Conservation (phyloP, 2,797 vertebrate genomes). For the Gephyroberyx darwinii region DNA sequence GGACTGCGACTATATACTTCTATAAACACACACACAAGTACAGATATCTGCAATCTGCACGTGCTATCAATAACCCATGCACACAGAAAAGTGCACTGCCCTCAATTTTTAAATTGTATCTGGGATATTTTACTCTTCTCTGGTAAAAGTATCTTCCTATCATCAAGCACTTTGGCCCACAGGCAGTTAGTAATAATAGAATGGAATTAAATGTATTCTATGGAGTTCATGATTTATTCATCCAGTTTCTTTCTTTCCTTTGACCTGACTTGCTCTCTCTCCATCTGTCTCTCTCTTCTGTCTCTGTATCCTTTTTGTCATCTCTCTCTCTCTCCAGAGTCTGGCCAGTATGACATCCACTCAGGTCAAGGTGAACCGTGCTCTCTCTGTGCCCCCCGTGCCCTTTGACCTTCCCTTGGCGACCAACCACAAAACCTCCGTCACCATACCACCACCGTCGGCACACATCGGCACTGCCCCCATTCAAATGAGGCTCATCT, state of each 20-base stretch:
- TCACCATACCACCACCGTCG: conserved; percentile 86
- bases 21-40: background rate
- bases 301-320: background rate
- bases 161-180: conserved; percentile 59
- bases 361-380: conserved; percentile 88
- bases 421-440: conserved; percentile 77
- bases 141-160: conserved; percentile 47
- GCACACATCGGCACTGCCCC: conserved; percentile 87
- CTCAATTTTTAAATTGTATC: conserved; percentile 49
- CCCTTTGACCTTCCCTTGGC: conserved; percentile 87
- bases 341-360: conserved; percentile 89
- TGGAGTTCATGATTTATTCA: conserved; percentile 70
- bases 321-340: conserved; percentile 75
- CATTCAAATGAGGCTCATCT: conserved; percentile 90
- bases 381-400: conserved; percentile 84
- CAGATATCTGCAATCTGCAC: conserved; percentile 14
- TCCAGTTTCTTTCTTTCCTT: conserved; percentile 51
- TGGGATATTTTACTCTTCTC: conserved; percentile 45
- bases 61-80: conserved; percentile 10
- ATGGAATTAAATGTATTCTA: conserved; percentile 70
- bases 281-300: background rate
- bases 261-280: background rate
- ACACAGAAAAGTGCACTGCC: conserved; percentile 1
- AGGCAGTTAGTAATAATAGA: conserved; percentile 64
- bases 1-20: background rate